phyloP scores from a whole-genome alignment of 2,888 invertebrate genomes.

The Microplitis manilae region DNA sequence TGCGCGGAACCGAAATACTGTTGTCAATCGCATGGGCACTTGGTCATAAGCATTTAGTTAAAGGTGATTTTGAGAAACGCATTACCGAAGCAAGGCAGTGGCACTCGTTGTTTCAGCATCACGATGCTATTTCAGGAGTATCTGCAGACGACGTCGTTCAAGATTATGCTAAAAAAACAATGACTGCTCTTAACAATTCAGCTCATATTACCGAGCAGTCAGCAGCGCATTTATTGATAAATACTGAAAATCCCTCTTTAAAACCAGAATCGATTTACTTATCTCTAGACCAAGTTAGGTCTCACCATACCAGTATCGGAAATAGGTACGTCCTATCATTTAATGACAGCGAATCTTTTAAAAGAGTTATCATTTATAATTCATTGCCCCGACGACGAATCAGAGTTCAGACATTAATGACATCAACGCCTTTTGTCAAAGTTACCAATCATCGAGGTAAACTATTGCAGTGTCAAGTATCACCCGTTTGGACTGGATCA shows the following conservation, averaged over 20 bases:
- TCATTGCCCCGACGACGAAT: conserved; percentile 81
- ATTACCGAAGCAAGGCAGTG: conserved; percentile 81
- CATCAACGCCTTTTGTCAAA: conserved; percentile 85
- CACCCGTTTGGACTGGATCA: conserved; percentile 78
- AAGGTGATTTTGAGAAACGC: conserved; percentile 69
- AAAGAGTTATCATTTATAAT: conserved; percentile 86
- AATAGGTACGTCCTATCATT: conserved; percentile 69
- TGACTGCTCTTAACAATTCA: conserved; percentile 65
- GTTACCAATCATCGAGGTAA: conserved; percentile 77
- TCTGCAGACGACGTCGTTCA: conserved; percentile 90
- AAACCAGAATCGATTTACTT: conserved; percentile 74
- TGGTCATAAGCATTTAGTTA: conserved; percentile 63
- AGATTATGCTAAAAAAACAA: conserved; percentile 86
- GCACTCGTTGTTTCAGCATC: conserved; percentile 96
- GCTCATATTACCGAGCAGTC: conserved; percentile 70
- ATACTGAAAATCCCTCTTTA: conserved; percentile 57
- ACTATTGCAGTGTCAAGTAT: conserved; percentile 77
- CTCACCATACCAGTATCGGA: conserved; percentile 64
- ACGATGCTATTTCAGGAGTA: conserved; percentile 98
- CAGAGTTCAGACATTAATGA: conserved; percentile 84
- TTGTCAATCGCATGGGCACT: conserved; percentile 75
- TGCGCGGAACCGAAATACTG: conserved; percentile 83
- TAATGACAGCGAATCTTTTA: conserved; percentile 75
- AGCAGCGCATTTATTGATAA: conserved; percentile 63
- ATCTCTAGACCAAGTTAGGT: conserved; percentile 74